These are phyloP conservation scores for Byasa hedistus DNA, from an alignment of 2,888 invertebrate species.

Conservation along the genomic window DNA sequence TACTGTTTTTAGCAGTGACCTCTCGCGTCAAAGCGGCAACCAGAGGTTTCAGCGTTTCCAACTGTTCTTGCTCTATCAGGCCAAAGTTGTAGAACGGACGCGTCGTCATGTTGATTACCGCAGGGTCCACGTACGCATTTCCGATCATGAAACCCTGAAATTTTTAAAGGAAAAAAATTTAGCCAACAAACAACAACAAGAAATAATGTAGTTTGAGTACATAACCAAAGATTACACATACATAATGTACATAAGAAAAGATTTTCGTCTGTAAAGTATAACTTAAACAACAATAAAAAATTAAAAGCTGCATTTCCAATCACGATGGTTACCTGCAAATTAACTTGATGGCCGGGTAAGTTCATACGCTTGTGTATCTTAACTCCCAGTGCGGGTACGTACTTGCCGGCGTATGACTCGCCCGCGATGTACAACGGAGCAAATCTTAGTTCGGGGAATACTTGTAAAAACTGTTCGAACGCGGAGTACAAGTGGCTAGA, in stretches of 20 bases:
- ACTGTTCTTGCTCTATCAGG: conserved; percentile 56
- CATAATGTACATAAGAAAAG: no score
- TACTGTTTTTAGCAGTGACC: conserved; percentile 55
- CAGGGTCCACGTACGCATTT: conserved; percentile 67
- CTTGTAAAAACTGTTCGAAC: conserved; percentile 79
- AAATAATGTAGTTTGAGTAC: no score
- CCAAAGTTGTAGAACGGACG: conserved; percentile 64
- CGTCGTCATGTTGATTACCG: conserved; percentile 52
- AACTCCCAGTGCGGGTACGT: conserved; percentile 79
- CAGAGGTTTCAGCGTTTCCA: conserved; percentile 53
- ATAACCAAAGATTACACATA: no score
- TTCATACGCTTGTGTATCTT: conserved; percentile 71
- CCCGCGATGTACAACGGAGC: conserved; percentile 83
- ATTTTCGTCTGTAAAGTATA: no score
- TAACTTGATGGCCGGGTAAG: conserved; percentile 50
- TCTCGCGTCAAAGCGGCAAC: conserved; percentile 51
- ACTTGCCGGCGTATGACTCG: conserved; percentile 83
- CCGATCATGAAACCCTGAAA: conserved; percentile 67
- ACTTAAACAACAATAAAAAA: no score
- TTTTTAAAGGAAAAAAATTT: neutral
- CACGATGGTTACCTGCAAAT: conserved; percentile 59
- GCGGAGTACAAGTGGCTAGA: conserved; percentile 78
- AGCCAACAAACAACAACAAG: no score
- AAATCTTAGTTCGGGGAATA: conserved; percentile 79
- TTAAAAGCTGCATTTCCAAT: no score